These are phyloP conservation scores for Carcharodon carcharias DNA, from an alignment of 2,797 vertebrate species.

Conservation along the genomic window DNA sequence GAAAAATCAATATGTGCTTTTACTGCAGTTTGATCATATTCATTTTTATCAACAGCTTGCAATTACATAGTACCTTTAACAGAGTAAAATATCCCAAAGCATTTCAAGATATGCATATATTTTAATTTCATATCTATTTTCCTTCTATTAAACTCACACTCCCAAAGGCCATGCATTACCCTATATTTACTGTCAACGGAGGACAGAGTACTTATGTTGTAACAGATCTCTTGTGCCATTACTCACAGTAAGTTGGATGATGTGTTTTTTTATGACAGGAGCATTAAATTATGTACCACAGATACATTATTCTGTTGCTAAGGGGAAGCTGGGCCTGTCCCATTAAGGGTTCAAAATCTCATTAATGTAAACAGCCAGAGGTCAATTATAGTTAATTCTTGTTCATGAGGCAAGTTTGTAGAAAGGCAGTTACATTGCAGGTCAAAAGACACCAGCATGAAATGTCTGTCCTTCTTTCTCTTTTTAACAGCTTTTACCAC, in stretches of 20 bases:
- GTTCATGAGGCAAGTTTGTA: neutral
- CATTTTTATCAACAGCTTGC: neutral
- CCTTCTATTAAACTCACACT: neutral
- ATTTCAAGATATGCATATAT: neutral
- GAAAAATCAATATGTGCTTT: neutral
- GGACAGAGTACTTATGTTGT: neutral
- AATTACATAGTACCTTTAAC: neutral
- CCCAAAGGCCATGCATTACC: neutral
- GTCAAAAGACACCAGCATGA: neutral
- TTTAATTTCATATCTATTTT: neutral
- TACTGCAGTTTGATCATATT: neutral
- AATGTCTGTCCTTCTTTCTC: neutral
- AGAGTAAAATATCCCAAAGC: neutral
- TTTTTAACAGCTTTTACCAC: neutral
- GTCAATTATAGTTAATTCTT: neutral
- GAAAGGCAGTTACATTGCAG: neutral
- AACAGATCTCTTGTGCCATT: neutral
- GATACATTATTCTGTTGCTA: neutral
- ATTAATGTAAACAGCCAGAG: neutral
- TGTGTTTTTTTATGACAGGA: neutral
- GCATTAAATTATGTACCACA: neutral
- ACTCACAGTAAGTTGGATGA: neutral
- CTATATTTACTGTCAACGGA: neutral
- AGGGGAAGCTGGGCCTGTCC: neutral
- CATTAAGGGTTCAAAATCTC: slow-evolving; percentile 11